Evolutionary conservation across 2,797 vertebrate species (phyloP), one percentile per base, ranked within the genome.

Genomic region (Tiaroga cobitis): DNA sequence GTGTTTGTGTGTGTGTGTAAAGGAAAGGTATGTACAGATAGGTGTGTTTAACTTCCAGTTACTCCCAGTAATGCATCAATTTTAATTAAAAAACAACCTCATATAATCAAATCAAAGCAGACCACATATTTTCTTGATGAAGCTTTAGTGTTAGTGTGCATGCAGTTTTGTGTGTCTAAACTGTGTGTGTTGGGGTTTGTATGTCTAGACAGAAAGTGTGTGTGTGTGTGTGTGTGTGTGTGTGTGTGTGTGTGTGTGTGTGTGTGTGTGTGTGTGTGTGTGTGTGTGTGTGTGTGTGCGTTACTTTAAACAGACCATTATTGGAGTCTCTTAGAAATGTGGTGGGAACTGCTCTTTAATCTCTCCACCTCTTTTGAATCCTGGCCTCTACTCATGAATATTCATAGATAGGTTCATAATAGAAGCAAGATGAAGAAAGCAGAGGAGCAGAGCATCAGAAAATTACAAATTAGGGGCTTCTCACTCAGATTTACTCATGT

Each of bases 301-400:
- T 88, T 43, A 81, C 83, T 83, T 70, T 34, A 74, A 70, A 56
- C 43, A 29, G 51, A 85, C 84, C 87, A 86, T 91, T 80, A 86
- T 76, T 75, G 85, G 75, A 86, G 59, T 54, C 39, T 75, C 85
- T 86, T 86, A 76, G 79, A 87, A 91, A 90, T 92, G 90, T 92
- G 90, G 90, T 94, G 93, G 91, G 93, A 94, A 94, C 88, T 80
- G 90, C 89, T 91, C 90, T 87, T 78, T 86, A 89, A 61, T 83
- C 26, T 84, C 88, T 85, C 34, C 82, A 81, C 83, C 86, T 89
- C 90, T 91, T 92, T 92, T 91, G 77, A 87, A 87, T 88, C 77
- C 75, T 87, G 89, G 90, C 90, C 54, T 81, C 70, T 59, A 67
- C 91, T 94, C 88, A 94, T 95, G 92, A 94, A 94, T 95, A 95